Evolutionary conservation across 2,113 vertebrate genomes (phyloP), one percentile per base, ranked within the genome.

Genomic region (Pteropus alecto): DNA sequence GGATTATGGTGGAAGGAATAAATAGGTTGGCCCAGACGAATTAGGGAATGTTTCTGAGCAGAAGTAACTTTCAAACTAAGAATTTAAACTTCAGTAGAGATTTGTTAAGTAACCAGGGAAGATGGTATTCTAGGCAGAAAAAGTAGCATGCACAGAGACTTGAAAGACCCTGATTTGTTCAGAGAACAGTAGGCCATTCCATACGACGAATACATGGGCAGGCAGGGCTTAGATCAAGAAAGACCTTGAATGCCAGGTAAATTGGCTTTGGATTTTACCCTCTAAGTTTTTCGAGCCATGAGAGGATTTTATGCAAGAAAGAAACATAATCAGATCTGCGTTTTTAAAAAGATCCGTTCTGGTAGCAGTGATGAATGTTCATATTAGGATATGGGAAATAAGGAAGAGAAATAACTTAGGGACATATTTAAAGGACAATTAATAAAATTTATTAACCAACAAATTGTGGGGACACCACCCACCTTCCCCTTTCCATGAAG

Each of bases 281-380:
- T 79, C 10, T 48, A 87, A 87, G 43, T 24, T 74, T 85, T 92
- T 30, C 63, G 76, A 96, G 51, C 28, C 88, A 61, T 12, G 22
- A 87, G 90, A 93, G 21, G 38, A 93, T 97, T 95, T 94, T 85
- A 82, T 46, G 48, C 56, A 95, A 95, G 61, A 94, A 96, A 93
- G 61, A 41, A 94, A 83, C 3, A 82, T 78, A 89, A 46, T 92
- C 43, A 93, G 61, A 94, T 96, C 93, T 96, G 51, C 43, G 95
- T 93, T 91, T 85, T 81, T 10, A 19, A 87, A 87, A 97, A 90
- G 3, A 83, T 78, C 28, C 22, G 48, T 74, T 90, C 56, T 54
- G 28, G 68, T 95, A 61, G 35, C n/a, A 33, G 41, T 38, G 22
- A 76, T 43, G 35, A 89, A 74, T 87, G 91, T 35, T 97, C 38